A percentile compares a stretch with the other conserved stretches of the same genome.
Conservation (phyloP, 37 sponge, comb jelly and placozoan species). For the Geodia barretti region DNA sequence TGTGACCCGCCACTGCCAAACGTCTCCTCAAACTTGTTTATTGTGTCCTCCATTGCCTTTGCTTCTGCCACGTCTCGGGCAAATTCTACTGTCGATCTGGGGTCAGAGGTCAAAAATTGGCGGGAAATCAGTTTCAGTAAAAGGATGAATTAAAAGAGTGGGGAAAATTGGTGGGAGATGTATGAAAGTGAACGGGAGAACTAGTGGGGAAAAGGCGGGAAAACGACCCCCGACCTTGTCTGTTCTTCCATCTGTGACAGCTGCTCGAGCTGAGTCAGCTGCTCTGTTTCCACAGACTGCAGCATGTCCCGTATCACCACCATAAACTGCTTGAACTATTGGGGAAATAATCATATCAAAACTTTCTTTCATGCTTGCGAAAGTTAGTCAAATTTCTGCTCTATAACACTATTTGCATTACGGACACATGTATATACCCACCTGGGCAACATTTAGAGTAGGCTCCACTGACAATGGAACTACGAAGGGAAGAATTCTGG, state of each 20-base stretch:
- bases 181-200: background rate
- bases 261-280: constrained; percentile 64
- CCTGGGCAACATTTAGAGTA: constrained; percentile 73
- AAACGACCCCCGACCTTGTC: constrained; percentile 54
- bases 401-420: background rate
- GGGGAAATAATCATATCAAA: background rate
- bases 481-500: constrained; percentile 64
- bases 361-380: background rate
- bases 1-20: constrained; percentile 7
- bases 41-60: constrained; percentile 62
- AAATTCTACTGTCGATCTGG: constrained; percentile 72
- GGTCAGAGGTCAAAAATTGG: too few relatives aligned
- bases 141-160: too few relatives aligned
- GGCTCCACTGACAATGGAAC: constrained; percentile 69
- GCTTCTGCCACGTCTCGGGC: constrained; percentile 65
- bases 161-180: background rate
- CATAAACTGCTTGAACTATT: constrained; percentile 85
- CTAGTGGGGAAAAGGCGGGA: too few relatives aligned
- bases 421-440: constrained; percentile 8
- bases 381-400: too few relatives aligned
- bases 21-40: constrained; percentile 36
- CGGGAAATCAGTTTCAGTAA: too few relatives aligned
- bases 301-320: constrained; percentile 77
- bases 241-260: constrained; percentile 85
- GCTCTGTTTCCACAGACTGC: constrained; percentile 68